Percentiles rank a stretch among this genome's conserved stretches.
Evolutionary conservation across 2,113 vertebrate species (phyloP).

Genomic region (Macaca nemestrina): DNA sequence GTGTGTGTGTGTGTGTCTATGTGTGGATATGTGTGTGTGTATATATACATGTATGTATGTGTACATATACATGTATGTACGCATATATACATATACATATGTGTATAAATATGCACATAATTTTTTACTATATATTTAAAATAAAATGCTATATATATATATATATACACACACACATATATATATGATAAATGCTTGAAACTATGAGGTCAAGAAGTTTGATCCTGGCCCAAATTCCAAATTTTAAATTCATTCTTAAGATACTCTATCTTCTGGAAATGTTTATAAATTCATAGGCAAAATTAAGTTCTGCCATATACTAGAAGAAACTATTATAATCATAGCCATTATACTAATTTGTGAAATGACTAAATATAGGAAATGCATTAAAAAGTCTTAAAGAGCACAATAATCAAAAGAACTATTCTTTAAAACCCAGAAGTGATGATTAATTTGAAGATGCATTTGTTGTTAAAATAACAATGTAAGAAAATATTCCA

Average conservation of each 20-base stretch:
- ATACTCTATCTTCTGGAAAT: neutral
- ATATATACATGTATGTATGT: no score
- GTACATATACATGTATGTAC: no score
- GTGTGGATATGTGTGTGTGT: no score
- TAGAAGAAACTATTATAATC: neutral
- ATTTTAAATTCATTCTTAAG: conserved; percentile 16
- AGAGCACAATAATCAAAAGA: neutral
- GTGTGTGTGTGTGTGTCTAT: no score
- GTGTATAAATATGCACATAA: no score
- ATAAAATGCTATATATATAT: no score
- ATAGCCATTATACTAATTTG: conserved; percentile 16
- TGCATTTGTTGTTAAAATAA: neutral
- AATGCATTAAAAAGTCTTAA: neutral
- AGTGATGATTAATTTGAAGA: neutral
- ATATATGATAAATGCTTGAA: neutral
- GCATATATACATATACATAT: no score
- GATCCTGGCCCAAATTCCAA: neutral
- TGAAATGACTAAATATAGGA: neutral
- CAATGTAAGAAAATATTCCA: neutral
- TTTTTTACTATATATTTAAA: no score
- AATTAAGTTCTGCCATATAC: neutral
- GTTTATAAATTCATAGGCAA: neutral
- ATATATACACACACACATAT: no score
- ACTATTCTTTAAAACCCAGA: neutral
- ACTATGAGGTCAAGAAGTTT: neutral